These are phyloP conservation scores for Neotoxoptera formosana DNA, from an alignment of 1,140 invertebrate genomes.

Conservation along the genomic window DNA sequence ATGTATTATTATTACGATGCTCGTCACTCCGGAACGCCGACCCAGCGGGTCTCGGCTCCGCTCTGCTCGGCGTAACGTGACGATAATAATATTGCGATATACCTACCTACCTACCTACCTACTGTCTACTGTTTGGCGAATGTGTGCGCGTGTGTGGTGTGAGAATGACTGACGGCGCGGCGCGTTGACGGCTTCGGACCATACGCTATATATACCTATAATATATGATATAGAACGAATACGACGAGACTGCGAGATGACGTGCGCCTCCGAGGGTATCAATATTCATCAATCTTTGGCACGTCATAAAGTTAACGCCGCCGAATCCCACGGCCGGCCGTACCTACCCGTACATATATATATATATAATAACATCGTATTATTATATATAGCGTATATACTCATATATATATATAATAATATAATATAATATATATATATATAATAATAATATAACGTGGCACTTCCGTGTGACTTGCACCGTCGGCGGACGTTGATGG, in stretches of 20 bases:
- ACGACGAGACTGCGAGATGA: not conserved
- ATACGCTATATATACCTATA: not conserved
- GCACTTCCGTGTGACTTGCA: constrained; percentile 5
- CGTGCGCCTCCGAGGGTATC: not conserved
- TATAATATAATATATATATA: not conserved
- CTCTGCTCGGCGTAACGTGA: not conserved
- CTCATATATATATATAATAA: not conserved
- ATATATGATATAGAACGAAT: not conserved
- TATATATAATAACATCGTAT: not conserved
- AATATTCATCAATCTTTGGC: constrained; percentile 50
- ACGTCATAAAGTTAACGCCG: constrained; percentile 36
- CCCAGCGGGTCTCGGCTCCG: not conserved
- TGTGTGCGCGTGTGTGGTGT: not conserved
- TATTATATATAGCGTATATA: not conserved
- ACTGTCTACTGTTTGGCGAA: not conserved
- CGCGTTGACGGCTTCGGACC: not conserved
- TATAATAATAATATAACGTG: not conserved
- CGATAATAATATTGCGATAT: not conserved
- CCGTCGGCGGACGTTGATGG: constrained; percentile 38
- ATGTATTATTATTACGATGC: not conserved
- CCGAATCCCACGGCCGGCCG: constrained; percentile 11
- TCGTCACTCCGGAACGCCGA: not conserved
- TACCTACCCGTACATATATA: not conserved
- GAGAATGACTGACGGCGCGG: not conserved
- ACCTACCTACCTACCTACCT: not conserved